These are phyloP conservation scores for Holocentrus rufus DNA, from an alignment of 2,797 vertebrate genomes.

Conservation along the genomic window DNA sequence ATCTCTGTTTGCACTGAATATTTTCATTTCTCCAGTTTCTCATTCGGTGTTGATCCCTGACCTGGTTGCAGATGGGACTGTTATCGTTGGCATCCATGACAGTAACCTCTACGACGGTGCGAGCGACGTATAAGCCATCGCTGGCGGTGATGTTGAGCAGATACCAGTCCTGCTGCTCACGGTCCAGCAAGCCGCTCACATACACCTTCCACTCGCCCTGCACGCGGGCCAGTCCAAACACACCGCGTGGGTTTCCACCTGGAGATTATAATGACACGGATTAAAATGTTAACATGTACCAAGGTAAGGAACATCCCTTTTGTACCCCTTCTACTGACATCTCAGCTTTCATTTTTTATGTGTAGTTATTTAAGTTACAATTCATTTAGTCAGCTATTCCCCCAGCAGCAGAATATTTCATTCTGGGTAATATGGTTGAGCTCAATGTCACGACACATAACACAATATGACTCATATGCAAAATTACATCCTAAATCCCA, in stretches of 20 bases:
- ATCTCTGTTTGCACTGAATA: constrained; percentile 17
- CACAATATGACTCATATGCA: too few relatives aligned
- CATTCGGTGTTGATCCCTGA: constrained; percentile 62
- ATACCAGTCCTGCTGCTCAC: constrained; percentile 93
- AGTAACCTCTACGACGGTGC: constrained; percentile 91
- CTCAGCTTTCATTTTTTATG: too few relatives aligned
- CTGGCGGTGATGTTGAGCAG: constrained; percentile 95
- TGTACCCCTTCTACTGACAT: too few relatives aligned
- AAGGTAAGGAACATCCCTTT: too few relatives aligned
- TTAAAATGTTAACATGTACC: neutral
- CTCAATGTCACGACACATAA: too few relatives aligned
- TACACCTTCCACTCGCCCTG: constrained; percentile 96
- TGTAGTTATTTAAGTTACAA: too few relatives aligned
- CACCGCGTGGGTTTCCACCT: constrained; percentile 92
- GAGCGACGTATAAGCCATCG: constrained; percentile 90
- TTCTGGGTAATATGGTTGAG: too few relatives aligned
- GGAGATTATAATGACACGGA: constrained; percentile 23
- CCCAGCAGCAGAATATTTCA: too few relatives aligned
- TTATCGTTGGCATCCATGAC: constrained; percentile 98
- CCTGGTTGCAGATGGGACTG: constrained; percentile 94
- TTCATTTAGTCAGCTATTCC: too few relatives aligned
- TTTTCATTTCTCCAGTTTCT: constrained; percentile 16
- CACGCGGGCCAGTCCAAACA: constrained; percentile 89
- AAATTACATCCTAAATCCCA: too few relatives aligned
- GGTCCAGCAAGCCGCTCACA: constrained; percentile 90